Conservation (phyloP, 2,888 invertebrate genomes). For the Ferrisia virgata region DNA sequence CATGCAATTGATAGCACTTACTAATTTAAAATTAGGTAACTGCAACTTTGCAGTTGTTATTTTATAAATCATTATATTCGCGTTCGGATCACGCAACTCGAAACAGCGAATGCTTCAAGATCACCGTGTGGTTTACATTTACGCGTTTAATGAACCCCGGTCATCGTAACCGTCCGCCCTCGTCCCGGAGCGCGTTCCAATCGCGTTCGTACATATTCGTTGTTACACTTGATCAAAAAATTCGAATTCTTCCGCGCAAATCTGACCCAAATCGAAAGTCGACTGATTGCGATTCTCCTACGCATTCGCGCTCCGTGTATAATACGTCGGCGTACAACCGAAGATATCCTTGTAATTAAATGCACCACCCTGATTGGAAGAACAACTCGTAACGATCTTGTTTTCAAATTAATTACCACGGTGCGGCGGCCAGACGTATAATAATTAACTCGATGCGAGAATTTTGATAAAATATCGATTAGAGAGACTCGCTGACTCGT, state of each 20-base stretch:
- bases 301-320: background rate
- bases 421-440: background rate
- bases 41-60: background rate
- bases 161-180: background rate
- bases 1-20: background rate
- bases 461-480: slow-evolving; percentile 3
- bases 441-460: background rate
- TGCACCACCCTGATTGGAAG: background rate
- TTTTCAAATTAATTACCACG: slow-evolving; percentile 4
- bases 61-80: background rate
- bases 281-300: background rate
- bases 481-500: background rate
- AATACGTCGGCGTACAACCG: background rate
- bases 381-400: background rate
- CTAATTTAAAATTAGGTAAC: slow-evolving; percentile 20
- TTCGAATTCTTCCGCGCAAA: background rate
- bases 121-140: background rate
- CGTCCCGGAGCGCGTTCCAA: no score
- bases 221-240: background rate
- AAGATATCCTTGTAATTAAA: background rate
- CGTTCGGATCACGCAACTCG: background rate
- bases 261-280: background rate
- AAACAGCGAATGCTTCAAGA: background rate
- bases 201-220: no score
- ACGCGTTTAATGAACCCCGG: background rate